Evolutionary conservation across 1,140 invertebrate species (phyloP).

Genomic region (Rhagoletis pomonella): DNA sequence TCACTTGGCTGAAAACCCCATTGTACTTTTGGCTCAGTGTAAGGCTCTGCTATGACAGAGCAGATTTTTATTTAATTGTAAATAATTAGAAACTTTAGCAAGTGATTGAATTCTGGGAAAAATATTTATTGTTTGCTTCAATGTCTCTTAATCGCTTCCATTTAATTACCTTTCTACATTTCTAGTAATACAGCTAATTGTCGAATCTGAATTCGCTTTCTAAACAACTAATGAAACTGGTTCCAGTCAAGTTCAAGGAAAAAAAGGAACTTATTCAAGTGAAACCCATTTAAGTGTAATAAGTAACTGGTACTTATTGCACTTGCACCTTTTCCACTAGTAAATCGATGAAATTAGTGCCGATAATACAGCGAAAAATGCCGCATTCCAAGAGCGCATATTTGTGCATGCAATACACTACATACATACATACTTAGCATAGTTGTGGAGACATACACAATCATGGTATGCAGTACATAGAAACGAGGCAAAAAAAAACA

Average conservation of each 20-base stretch:
- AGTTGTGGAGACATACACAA: not conserved
- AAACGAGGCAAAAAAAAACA: not conserved
- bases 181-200: not conserved
- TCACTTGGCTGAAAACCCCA: no score
- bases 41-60: no score
- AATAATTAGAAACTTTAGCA: no score
- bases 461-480: not conserved
- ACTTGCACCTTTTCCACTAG: not conserved
- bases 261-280: not conserved
- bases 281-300: not conserved
- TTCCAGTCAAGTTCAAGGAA: not conserved
- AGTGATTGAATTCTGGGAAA: no score
- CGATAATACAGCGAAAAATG: not conserved
- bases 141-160: no score
- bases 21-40: no score
- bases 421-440: not conserved
- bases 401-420: not conserved
- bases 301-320: not conserved
- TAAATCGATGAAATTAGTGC: not conserved
- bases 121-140: no score
- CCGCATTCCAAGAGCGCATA: not conserved
- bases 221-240: not conserved
- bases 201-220: not conserved
- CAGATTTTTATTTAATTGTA: no score
- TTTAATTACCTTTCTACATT: not conserved